Base-by-base conservation (phyloP, 2,113 vertebrate species). In the Hippocampus guttulatus region DNA sequence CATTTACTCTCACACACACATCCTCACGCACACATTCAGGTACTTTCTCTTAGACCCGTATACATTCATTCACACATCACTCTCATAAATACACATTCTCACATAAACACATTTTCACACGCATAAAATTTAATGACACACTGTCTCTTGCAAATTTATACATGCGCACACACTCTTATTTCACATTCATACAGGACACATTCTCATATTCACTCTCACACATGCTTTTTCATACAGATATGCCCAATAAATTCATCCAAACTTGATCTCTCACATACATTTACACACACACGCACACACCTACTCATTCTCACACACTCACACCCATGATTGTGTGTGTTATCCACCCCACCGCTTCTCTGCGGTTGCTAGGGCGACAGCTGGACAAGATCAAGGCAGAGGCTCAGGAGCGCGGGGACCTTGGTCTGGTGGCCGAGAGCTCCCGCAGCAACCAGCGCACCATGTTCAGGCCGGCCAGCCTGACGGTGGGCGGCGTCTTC, bases 381-480 rank as follows among this genome's bases (percentile, higher is more conserved):
- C 85, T 96, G 82, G 94, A 95, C 79, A 91, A 94, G 33, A 90
- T 96, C 75, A 94, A 94, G 80, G 91, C 92, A 0, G 95, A 95
- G 81, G 92, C 90, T 0, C 92, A 94, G 18, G 95, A 96, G 87
- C 94, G 91, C 57, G 95, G 95, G 0, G 95, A 97, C 11, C 61
- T 96, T 74, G 95, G 95, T 67, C 88, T 96, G 30, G 95, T 97
- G 81, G 95, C 94, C 0, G 95, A 96, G 89, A 95, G 87, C 73
- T 96, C 95, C 81, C 94, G 95, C 67, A 93, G 93, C 86, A 96
- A 93, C 72, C 95, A 96, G 82, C 90, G 94, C 60, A 95, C 89
- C 67, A 92, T 96, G 95, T 92, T 96, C 81, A 90, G 91, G 0
- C 95, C 95, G 0, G 92, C 94, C 1, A 92, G 86, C 3, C 93